Base-by-base conservation (phyloP, 2,888 invertebrate genomes). In the Aleiodes alternator region DNA sequence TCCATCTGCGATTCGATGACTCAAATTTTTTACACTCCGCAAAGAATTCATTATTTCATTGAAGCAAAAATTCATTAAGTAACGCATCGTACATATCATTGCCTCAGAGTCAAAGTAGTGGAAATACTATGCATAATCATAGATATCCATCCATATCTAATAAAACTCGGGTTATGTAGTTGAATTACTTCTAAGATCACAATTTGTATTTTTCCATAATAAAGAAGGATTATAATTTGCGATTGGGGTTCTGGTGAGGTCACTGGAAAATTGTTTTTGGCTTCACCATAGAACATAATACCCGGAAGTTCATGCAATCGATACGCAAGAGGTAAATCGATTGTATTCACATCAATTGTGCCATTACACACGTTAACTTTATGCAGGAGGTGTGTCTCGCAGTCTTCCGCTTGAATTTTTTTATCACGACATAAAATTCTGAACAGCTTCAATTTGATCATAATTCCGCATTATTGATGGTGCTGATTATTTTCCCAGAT, bases 321-420 rank as follows among this genome's bases (percentile, higher is more conserved):
- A 57, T 57, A 57, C 57, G 31, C 12, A 57, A 53, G 14, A 57
- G 31, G 57, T 12, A 57, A 57, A 57, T 57, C 29, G 57, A 57
- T 57, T 57, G 57, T 57, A 57, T 34, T 56, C 56, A 29, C 4
- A 56, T 29, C 6, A 6, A 56, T 23, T 29, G 23, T 29, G 56
- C 23, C 56, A 29, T 57, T 29, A 34, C 31, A 57, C 57, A 57
- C 57, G 57, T 57, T 8, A n/a, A 57, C 31, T 34, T 9, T 31
- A 57, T 57, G 12, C 57, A 57, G 29, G 29, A 57, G 12, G 29
- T 31, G 57, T 57, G 34, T 4, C 34, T 8, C 38, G 34, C 2
- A 57, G 9, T 12, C 29, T 57, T 57, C 29, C 34, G 57, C 3
- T 56, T 38, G 5, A 38, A 7, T 38, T 38, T 7, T 29, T 56